phyloP scores from a whole-genome alignment of 2,113 vertebrate genomes.

The Eclectus roratus region DNA sequence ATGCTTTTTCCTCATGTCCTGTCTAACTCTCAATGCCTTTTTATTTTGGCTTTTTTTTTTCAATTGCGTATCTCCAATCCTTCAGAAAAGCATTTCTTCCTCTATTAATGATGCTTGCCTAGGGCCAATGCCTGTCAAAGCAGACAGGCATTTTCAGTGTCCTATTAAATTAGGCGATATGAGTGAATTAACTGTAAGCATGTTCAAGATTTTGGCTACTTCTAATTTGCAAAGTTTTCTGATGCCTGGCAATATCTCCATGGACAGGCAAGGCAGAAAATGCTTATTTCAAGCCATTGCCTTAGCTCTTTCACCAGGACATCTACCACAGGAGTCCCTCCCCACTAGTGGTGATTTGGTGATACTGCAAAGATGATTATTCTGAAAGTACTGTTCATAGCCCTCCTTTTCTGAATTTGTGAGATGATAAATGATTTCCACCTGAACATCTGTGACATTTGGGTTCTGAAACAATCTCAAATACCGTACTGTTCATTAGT shows the following conservation, averaged over 20 bases:
- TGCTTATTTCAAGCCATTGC: not conserved
- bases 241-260: not conserved
- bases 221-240: slow-evolving; percentile 3
- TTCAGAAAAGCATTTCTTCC: not conserved
- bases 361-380: not conserved
- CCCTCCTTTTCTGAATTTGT: not conserved
- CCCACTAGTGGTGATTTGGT: not conserved
- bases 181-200: not conserved
- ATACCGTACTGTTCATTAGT: slow-evolving; percentile 53
- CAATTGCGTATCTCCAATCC: not conserved
- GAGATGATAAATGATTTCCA: slow-evolving; percentile 47
- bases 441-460: slow-evolving; percentile 53
- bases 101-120: not conserved
- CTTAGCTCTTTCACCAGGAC: not conserved
- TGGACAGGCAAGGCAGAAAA: not conserved
- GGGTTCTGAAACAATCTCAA: slow-evolving; percentile 24
- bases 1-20: not conserved
- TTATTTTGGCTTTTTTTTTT: not conserved
- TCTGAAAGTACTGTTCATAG: not conserved
- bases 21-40: not conserved
- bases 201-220: not conserved
- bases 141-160: not conserved
- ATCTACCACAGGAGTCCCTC: not conserved
- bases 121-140: not conserved
- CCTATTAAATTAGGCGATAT: not conserved